Evolutionary conservation across 2,113 vertebrate genomes (phyloP).

Genomic region (Eulemur rufifrons): DNA sequence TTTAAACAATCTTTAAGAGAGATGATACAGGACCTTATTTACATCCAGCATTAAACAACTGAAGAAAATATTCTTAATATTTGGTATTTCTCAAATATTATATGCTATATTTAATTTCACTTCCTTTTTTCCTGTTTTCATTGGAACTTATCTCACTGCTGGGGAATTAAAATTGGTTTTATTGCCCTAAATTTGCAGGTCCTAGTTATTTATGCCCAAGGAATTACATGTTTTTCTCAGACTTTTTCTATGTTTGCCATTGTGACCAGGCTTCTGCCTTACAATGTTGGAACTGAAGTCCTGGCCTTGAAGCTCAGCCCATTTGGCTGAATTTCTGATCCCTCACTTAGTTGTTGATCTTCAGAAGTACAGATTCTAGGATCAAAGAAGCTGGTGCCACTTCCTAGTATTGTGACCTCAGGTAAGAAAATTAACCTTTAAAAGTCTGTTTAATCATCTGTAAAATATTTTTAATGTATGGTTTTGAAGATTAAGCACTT

Average conservation of each 20-base stretch:
- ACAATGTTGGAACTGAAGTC: not conserved
- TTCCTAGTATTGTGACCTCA: not conserved
- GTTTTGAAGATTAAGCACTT: constrained; percentile 5
- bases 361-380: not conserved
- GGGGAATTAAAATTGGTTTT: not conserved
- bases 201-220: not conserved
- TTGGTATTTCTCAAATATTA: not conserved
- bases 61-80: not conserved
- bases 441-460: not conserved
- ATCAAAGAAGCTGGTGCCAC: not conserved
- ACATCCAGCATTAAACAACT: not conserved
- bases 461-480: not conserved
- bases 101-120: not conserved
- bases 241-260: not conserved
- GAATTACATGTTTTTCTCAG: not conserved
- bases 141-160: not conserved
- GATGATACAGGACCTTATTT: not conserved
- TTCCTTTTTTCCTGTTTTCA: not conserved
- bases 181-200: not conserved
- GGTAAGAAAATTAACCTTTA: not conserved
- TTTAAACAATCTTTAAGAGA: constrained; percentile 26
- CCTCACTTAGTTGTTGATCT: not conserved
- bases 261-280: not conserved
- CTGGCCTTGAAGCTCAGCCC: not conserved
- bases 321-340: not conserved